phyloP scores from a whole-genome alignment of 2,113 vertebrate genomes.

The Anguilla rostrata region DNA sequence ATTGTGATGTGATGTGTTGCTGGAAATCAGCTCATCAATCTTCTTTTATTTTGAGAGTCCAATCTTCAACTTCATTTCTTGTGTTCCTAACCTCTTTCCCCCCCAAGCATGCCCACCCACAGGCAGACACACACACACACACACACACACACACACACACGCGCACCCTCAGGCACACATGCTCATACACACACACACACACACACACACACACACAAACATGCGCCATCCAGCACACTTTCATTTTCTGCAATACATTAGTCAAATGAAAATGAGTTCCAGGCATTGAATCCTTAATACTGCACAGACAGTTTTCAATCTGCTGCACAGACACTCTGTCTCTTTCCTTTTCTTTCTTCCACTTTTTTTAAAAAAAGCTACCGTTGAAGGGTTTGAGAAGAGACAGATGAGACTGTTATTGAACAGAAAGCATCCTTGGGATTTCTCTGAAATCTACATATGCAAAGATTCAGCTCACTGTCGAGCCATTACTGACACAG shows the following conservation, averaged over 20 bases:
- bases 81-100: not conserved
- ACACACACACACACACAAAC: not conserved
- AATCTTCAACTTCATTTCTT: constrained; percentile 21
- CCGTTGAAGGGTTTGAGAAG: not conserved
- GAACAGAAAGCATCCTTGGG: not conserved
- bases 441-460: not conserved
- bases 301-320: not conserved
- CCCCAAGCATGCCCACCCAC: not conserved
- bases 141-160: not conserved
- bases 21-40: constrained; percentile 22
- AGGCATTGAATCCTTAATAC: not conserved
- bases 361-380: not conserved
- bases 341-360: not conserved
- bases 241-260: not conserved
- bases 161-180: not conserved
- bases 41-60: constrained; percentile 24
- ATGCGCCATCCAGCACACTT: not conserved
- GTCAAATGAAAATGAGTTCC: not conserved
- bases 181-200: not conserved
- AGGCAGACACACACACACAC: not conserved
- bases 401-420: not conserved
- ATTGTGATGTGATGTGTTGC: constrained; percentile 22
- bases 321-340: not conserved
- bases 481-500: not conserved
- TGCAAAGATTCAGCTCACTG: not conserved